phyloP scores from a whole-genome alignment of 2,113 vertebrate genomes.

The Oncorhynchus nerka region DNA sequence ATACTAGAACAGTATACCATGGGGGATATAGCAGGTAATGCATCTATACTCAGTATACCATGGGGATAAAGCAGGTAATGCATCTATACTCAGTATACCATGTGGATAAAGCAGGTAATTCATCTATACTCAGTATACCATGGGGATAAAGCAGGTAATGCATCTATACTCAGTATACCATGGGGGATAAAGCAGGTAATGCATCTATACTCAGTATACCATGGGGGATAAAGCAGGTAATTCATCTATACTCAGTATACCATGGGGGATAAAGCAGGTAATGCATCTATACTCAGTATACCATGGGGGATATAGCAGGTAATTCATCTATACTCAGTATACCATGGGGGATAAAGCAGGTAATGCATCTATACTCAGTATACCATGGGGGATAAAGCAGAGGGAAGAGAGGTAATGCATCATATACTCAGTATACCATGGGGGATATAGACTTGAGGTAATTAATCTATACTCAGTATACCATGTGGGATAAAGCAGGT shows the following conservation, averaged over 20 bases:
- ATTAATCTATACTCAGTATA: slow-evolving; percentile 91
- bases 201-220: no score
- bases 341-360: slow-evolving; percentile 98
- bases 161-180: no score
- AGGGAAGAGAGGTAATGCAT: no score
- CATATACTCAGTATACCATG: no score
- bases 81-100: slow-evolving; percentile 80
- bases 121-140: slow-evolving; percentile 95
- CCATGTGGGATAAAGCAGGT: slow-evolving; percentile 69
- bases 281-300: slow-evolving; percentile 80
- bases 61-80: slow-evolving; percentile 53
- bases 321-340: slow-evolving; percentile 93
- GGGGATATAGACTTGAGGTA: no score
- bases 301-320: slow-evolving; percentile 28
- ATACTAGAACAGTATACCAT: no score
- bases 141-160: slow-evolving; percentile 95
- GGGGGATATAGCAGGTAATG: no score
- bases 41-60: slow-evolving; percentile 95
- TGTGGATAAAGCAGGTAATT: slow-evolving; percentile 51
- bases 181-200: no score
- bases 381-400: no score
- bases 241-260: slow-evolving; percentile 93
- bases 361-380: slow-evolving; percentile 37
- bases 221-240: no score
- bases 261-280: slow-evolving; percentile 63